A percentile compares a stretch with the other conserved stretches of the same genome.
phyloP scores from a whole-genome alignment of 2,113 vertebrate species.

The Leucoraja erinaceus region DNA sequence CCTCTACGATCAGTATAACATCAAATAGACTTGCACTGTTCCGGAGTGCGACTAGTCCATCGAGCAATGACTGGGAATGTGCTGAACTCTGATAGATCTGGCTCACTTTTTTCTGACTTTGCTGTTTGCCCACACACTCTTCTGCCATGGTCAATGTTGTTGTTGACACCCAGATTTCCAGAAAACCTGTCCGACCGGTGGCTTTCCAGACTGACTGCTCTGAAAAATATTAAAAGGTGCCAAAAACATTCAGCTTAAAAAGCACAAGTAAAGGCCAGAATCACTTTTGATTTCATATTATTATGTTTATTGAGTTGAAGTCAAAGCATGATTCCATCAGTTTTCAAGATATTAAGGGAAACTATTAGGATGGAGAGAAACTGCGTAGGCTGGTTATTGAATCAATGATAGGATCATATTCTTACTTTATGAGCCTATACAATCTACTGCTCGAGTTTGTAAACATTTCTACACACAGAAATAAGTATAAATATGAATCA shows the following conservation, averaged over 20 bases:
- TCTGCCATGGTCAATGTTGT: conserved; percentile 30
- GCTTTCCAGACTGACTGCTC: not conserved
- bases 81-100: conserved; percentile 70
- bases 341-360: too few species aligned
- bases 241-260: conserved; percentile 10
- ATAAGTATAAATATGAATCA: too few species aligned
- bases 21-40: conserved; percentile 80
- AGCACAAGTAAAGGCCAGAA: not conserved
- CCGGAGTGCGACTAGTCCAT: conserved; percentile 73
- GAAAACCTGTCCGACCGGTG: not conserved
- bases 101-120: conserved; percentile 45
- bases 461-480: too few species aligned
- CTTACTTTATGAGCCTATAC: too few species aligned
- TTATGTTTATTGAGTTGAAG: not conserved
- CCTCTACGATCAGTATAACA: conserved; percentile 83
- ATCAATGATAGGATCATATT: too few species aligned
- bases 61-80: conserved; percentile 77
- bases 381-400: too few species aligned
- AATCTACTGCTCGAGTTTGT: too few species aligned
- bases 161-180: not conserved
- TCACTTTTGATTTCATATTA: not conserved
- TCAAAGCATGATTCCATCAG: too few species aligned
- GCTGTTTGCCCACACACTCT: not conserved
- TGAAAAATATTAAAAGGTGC: conserved; percentile 17
- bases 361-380: too few species aligned